phyloP scores from a whole-genome alignment of 35 echinoderm and acorn worm genomes.

The Ptychodera flava region DNA sequence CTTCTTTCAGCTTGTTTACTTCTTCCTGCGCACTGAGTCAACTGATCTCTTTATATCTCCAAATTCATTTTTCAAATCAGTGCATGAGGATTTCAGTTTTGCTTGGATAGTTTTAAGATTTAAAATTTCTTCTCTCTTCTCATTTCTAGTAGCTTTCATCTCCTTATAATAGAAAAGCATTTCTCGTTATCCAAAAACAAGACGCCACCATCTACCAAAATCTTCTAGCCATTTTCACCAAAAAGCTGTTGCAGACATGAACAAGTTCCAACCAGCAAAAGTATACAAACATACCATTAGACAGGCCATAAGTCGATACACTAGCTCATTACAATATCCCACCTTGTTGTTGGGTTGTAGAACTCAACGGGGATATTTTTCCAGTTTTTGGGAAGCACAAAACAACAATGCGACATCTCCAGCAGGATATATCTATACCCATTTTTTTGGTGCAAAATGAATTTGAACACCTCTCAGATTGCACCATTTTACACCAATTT shows the following conservation, averaged over 20 bases:
- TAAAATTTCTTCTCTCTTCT: too few relatives aligned
- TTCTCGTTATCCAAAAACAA: not conserved
- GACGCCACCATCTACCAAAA: not conserved
- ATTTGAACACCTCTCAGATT: too few relatives aligned
- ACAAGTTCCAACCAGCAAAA: not conserved
- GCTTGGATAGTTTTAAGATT: too few relatives aligned
- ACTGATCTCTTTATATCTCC: too few relatives aligned
- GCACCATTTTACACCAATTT: too few relatives aligned
- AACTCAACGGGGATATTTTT: not conserved
- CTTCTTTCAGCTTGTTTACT: too few relatives aligned
- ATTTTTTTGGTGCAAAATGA: too few relatives aligned
- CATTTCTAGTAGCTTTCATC: too few relatives aligned
- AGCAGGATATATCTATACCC: not conserved
- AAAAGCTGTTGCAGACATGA: not conserved
- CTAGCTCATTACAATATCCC: not conserved
- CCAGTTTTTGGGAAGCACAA: not conserved
- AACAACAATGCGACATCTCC: not conserved
- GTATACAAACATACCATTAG: not conserved
- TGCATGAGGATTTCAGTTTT: too few relatives aligned
- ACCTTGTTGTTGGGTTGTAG: not conserved
- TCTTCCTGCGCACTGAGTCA: too few relatives aligned
- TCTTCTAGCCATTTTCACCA: not conserved
- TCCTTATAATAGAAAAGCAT: too few relatives aligned
- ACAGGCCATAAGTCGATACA: not conserved
- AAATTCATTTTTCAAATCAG: too few relatives aligned